These are phyloP conservation scores for Melieria picta DNA, from an alignment of 2,888 invertebrate genomes.

Conservation along the genomic window DNA sequence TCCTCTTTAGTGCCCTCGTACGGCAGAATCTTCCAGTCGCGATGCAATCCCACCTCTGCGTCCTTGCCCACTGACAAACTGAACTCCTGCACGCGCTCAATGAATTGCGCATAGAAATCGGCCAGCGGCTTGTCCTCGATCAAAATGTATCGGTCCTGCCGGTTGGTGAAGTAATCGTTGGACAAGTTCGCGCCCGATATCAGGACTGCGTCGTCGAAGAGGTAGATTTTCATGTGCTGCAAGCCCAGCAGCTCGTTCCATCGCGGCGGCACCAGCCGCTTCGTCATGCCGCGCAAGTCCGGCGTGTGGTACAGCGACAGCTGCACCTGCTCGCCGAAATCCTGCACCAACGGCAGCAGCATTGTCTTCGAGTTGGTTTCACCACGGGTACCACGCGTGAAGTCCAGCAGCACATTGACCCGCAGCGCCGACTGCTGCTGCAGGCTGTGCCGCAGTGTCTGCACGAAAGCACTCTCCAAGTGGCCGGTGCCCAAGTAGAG, in stretches of 20 bases:
- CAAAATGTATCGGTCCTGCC: constrained; percentile 95
- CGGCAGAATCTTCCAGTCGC: constrained; percentile 72
- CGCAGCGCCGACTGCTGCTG: constrained; percentile 67
- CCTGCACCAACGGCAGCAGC: constrained; percentile 77
- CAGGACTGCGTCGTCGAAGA: constrained; percentile 92
- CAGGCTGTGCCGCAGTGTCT: constrained; percentile 72
- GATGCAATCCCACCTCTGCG: constrained; percentile 67
- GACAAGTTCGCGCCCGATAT: constrained; percentile 98
- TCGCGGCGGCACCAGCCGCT: constrained; percentile 81
- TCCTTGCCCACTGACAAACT: constrained; percentile 69
- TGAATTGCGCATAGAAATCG: constrained; percentile 63
- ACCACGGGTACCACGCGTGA: constrained; percentile 88
- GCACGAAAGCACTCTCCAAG: constrained; percentile 82
- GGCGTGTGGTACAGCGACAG: constrained; percentile 95
- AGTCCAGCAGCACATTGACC: constrained; percentile 86
- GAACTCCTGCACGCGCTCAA: constrained; percentile 68
- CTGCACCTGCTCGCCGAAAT: constrained; percentile 71
- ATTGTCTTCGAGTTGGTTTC: constrained; percentile 79
- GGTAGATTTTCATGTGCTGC: constrained; percentile 97
- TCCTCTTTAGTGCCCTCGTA: constrained; percentile 70
- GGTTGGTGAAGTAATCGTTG: constrained; percentile 94
- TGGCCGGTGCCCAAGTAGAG: constrained; percentile 92
- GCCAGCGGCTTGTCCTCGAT: constrained; percentile 75
- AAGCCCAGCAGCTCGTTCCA: constrained; percentile 95
- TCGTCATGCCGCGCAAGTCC: constrained; percentile 82